Evolutionary conservation across 1,140 invertebrate species (phyloP), one percentile per base, ranked within the genome.

Genomic region (Magallana angulata): DNA sequence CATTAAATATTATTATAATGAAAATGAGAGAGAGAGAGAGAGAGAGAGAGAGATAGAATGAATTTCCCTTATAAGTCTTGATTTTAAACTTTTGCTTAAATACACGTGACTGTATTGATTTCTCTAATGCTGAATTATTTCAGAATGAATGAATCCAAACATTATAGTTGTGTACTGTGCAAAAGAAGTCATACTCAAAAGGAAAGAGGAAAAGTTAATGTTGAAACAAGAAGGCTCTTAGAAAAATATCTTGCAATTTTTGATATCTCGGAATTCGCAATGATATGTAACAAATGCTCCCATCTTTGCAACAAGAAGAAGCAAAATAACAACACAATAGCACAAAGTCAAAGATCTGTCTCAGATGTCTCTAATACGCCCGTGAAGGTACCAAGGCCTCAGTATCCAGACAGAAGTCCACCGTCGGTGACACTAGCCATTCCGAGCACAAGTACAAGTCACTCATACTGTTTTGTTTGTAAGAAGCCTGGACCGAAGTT

Each of bases 391-490:
- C 24, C 24, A 24, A 24, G 24, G 24, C 24, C 24, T 24, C 24
- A 0, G 24, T 24, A 24, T 24, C 24, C 24, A 24, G 24, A 24
- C 24, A 68, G 62, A 30, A 81, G 76, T 81, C 76, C 76, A n/a
- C 76, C 76, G 6, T 81, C 76, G 11, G 18, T 81, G 7, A 56
- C 12, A 81, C 48, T 81, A 36, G 30, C 76, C 30, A 82, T 82
- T 57, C 80, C 80, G 5, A 14, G 48, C 36, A 82, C 80, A 48
- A 82, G 80, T 30, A 56, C 56, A 81, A n/a, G 7, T 56, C 76
- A 81, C 48, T 81, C 76, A 36, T 81, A 36, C 48, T 81, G 76
- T 18, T 81, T 81, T 57, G 76, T 81, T 6, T 81, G 76, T 8
- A 81, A 56, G n/a, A 81, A 81, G 16, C 76, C 76, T 2, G 76